These are phyloP conservation scores for Tiphia femorata DNA, from an alignment of 2,888 invertebrate genomes.

Conservation along the genomic window DNA sequence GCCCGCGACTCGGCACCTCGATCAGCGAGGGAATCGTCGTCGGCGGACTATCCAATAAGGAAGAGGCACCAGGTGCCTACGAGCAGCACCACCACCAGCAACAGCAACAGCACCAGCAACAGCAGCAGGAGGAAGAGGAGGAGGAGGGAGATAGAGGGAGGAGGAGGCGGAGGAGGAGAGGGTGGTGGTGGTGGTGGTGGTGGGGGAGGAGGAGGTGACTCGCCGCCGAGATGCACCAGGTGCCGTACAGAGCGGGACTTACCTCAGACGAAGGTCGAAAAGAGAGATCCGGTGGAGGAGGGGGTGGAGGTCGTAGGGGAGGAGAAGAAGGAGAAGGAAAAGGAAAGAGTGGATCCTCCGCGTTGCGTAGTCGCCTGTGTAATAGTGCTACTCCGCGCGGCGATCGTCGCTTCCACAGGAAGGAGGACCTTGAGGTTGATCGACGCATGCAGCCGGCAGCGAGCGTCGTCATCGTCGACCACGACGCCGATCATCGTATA, in stretches of 20 bases:
- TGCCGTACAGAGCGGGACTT: slow-evolving; percentile 48
- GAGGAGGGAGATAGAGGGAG: slow-evolving; percentile 14
- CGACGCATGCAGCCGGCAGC: background rate
- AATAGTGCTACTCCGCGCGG: too few species aligned
- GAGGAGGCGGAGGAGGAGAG: slow-evolving; percentile 14
- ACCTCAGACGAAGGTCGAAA: slow-evolving; percentile 42
- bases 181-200: slow-evolving; percentile 36
- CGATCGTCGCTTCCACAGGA: too few species aligned
- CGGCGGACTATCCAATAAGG: slow-evolving; percentile 6
- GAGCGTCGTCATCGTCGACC: background rate
- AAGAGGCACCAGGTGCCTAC: background rate
- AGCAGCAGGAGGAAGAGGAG: background rate
- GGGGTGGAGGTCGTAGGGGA: background rate
- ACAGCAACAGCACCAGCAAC: background rate
- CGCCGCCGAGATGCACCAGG: slow-evolving; percentile 62
- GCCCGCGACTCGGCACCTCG: slow-evolving; percentile 15
- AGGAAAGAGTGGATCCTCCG: too few species aligned
- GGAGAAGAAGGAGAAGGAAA: background rate
- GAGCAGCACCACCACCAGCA: background rate
- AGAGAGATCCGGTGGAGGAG: background rate
- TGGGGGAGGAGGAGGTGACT: slow-evolving; percentile 60
- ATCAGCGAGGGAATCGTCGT: slow-evolving; percentile 19
- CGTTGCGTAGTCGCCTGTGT: too few species aligned
- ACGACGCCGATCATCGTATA: too few species aligned
- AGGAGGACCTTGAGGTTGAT: background rate